Evolutionary conservation across 2,888 invertebrate genomes (phyloP).

Genomic region (Choristoneura rosaceana): DNA sequence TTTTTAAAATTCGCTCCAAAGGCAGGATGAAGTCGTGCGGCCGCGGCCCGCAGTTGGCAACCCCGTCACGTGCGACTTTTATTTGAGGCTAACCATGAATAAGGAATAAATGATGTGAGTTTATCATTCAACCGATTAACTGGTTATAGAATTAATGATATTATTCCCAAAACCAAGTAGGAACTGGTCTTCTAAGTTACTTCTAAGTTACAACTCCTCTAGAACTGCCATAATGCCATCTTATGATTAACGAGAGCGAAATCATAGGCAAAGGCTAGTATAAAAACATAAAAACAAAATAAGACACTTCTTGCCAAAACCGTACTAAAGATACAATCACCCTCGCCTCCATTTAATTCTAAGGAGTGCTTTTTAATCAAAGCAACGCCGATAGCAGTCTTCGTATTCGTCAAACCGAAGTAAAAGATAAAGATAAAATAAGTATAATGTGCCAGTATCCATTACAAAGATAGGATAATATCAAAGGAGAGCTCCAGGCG

Average conservation of each 20-base stretch:
- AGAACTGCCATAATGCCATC: too few relatives aligned
- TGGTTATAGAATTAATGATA: neutral
- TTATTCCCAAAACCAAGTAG: too few relatives aligned
- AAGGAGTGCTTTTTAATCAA: constrained; percentile 29
- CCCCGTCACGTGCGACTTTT: constrained; percentile 4
- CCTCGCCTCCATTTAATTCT: constrained; percentile 5
- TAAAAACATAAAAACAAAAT: too few relatives aligned
- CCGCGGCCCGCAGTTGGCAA: constrained; percentile 1
- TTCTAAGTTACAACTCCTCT: too few relatives aligned
- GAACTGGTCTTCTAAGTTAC: too few relatives aligned
- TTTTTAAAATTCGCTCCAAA: constrained; percentile 17
- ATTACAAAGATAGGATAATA: constrained; percentile 32
- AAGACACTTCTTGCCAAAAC: neutral
- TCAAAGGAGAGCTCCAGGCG: constrained; percentile 20
- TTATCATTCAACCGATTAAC: constrained; percentile 18
- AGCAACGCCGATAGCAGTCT: constrained; percentile 8
- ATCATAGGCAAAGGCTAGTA: too few relatives aligned
- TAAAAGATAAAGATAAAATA: constrained; percentile 10
- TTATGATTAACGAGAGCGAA: too few relatives aligned
- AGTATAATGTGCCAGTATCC: constrained; percentile 16
- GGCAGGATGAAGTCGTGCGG: constrained; percentile 1
- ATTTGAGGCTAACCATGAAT: constrained; percentile 15
- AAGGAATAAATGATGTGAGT: constrained; percentile 12
- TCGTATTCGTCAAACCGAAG: constrained; percentile 10
- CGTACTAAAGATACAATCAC: neutral